A percentile compares a stretch with the other conserved stretches of the same genome.
phyloP scores from a whole-genome alignment of 1,140 invertebrate species.

The Diabrotica virgifera region DNA sequence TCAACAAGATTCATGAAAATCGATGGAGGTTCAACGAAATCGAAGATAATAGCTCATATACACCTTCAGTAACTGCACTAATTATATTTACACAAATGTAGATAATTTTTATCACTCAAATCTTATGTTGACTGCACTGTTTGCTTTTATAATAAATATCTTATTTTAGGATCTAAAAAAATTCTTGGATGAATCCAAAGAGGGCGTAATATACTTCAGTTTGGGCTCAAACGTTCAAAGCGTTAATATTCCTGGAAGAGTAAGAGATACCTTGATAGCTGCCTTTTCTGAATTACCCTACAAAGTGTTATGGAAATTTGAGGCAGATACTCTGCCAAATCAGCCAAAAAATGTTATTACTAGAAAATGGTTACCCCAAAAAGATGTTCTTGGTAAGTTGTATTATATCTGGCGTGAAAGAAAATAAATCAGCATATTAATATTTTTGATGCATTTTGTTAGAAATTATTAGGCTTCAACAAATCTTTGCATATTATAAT shows the following conservation, averaged over 20 bases:
- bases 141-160: no score
- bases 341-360: constrained; percentile 61
- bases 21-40: no score
- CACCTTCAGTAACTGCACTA: no score
- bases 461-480: not conserved
- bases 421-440: not conserved
- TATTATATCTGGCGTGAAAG: no score
- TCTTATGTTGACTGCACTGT: no score
- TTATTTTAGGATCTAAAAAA: constrained; percentile 41
- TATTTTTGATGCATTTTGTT: not conserved
- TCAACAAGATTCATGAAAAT: no score
- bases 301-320: constrained; percentile 54
- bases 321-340: constrained; percentile 52
- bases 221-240: constrained; percentile 52
- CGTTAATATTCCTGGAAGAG: constrained; percentile 43
- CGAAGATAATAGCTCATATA: no score
- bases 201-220: constrained; percentile 55
- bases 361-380: constrained; percentile 68
- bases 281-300: constrained; percentile 52
- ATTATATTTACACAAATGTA: no score
- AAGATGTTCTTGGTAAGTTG: constrained; percentile 61
- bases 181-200: constrained; percentile 42
- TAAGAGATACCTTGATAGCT: constrained; percentile 46
- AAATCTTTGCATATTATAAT: not conserved
- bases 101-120: no score